Conservation (phyloP, 2,113 vertebrate species). For the pig (Sus scrofa) region T2T-Sscrofa CM000822.6:47608001-47608500, state of each 20-base stretch:
- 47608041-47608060: neutral
- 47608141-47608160: neutral
- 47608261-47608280: no score
- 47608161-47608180: neutral
- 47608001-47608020: neutral
- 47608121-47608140: neutral
- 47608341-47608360: neutral
- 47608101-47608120: neutral
- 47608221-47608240: no score
- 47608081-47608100: neutral
- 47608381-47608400: neutral
- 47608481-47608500: constrained; percentile 9
- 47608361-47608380: neutral
- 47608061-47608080: constrained; percentile 13
- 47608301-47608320: no score
- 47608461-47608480: neutral
- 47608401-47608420: neutral
- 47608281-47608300: no score
- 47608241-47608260: no score
- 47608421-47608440: neutral
- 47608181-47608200: neutral
- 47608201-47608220: no score
- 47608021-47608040: neutral
- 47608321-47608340: no score
- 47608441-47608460: neutral